These are phyloP conservation scores for Cancer borealis DNA, from an alignment of 2,888 invertebrate genomes.

Conservation along the genomic window DNA sequence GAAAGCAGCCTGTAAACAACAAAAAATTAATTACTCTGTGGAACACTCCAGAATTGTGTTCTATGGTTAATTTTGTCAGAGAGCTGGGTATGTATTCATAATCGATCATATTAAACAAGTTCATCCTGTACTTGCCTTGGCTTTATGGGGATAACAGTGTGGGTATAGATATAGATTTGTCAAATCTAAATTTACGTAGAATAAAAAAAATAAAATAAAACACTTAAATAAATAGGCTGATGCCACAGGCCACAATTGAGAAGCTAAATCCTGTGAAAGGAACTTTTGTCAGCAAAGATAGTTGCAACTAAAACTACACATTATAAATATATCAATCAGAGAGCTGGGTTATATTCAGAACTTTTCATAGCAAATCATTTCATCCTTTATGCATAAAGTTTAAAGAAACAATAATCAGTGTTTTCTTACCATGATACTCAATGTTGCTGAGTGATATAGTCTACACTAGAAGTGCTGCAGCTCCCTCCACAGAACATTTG, in stretches of 20 bases:
- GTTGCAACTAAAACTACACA: not conserved
- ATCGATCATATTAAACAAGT: not conserved
- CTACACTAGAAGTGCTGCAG: too few relatives aligned
- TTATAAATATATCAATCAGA: not conserved
- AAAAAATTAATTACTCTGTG: not conserved
- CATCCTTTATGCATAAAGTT: not conserved
- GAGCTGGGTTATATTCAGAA: slow-evolving; percentile 50
- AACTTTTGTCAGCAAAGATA: not conserved
- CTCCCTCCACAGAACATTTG: too few relatives aligned
- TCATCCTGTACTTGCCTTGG: not conserved
- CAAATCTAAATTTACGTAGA: too few relatives aligned
- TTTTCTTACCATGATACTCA: too few relatives aligned
- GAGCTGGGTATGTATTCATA: slow-evolving; percentile 51
- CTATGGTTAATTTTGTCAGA: not conserved
- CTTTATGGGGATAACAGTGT: too few relatives aligned
- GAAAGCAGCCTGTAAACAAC: not conserved
- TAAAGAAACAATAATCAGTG: not conserved
- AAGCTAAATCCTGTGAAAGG: not conserved
- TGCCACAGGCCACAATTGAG: not conserved
- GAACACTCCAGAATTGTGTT: not conserved
- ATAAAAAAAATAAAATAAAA: not conserved
- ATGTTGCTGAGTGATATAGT: not conserved
- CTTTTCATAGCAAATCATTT: slow-evolving; percentile 23
- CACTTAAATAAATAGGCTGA: not conserved
- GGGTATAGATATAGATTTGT: too few relatives aligned